Percentiles rank a stretch among this genome's conserved stretches.
phyloP scores from a whole-genome alignment of 1,140 invertebrate genomes.

The Bombus huntii region DNA sequence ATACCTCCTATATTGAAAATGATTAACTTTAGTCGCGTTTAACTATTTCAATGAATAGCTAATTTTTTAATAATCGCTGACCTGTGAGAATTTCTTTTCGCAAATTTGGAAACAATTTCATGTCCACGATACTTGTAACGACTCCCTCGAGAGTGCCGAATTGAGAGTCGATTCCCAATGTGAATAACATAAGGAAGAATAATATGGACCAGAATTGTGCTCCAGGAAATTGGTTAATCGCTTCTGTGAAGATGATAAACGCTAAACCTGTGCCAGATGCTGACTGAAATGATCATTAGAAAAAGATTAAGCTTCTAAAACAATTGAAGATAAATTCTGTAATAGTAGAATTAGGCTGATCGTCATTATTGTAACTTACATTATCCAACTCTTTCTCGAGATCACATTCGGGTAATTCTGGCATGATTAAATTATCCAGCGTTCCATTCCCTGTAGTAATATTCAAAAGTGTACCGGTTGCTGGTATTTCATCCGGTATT shows the following conservation, averaged over 20 bases:
- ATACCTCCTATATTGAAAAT: slow-evolving; percentile 85
- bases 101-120: slow-evolving; percentile 96
- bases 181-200: slow-evolving; percentile 98
- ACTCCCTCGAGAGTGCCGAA: slow-evolving; percentile 98
- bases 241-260: slow-evolving; percentile 98
- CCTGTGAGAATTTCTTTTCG: slow-evolving; percentile 96
- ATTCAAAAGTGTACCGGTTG: slow-evolving; percentile 83
- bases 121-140: slow-evolving; percentile 96
- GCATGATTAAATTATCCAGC: slow-evolving; percentile 85
- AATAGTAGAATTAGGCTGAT: neutral
- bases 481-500: slow-evolving; percentile 82
- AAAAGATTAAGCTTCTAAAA: slow-evolving; percentile 24
- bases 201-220: slow-evolving; percentile 97
- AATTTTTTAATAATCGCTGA: slow-evolving; percentile 50
- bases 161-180: slow-evolving; percentile 96
- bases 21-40: slow-evolving; percentile 30
- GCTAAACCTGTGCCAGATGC: slow-evolving; percentile 96
- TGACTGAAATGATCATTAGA: slow-evolving; percentile 85
- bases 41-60: neutral
- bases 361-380: slow-evolving; percentile 83
- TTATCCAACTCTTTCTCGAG: slow-evolving; percentile 94
- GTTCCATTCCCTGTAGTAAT: slow-evolving; percentile 84
- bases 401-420: slow-evolving; percentile 89
- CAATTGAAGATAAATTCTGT: neutral
- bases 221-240: slow-evolving; percentile 97